These are phyloP conservation scores for Rhabdomys dilectus DNA, from an alignment of 2,113 vertebrate genomes.

Conservation along the genomic window DNA sequence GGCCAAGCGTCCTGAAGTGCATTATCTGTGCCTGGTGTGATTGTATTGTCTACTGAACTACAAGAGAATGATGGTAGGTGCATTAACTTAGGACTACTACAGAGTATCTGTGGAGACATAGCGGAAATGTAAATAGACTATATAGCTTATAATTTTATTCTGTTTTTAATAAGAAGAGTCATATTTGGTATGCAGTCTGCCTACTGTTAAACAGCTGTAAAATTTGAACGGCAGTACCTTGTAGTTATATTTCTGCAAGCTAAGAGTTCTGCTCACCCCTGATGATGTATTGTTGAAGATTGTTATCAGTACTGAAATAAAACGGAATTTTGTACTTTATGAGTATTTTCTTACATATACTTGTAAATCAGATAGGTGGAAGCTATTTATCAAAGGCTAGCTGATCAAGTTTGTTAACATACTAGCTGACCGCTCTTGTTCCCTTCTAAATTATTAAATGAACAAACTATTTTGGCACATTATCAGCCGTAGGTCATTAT, in stretches of 20 bases:
- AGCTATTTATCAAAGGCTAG: not conserved
- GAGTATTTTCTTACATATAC: not conserved
- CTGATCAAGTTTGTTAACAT: not conserved
- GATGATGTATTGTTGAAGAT: not conserved
- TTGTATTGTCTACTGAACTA: not conserved
- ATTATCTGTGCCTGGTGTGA: not conserved
- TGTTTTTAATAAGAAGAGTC: conserved; percentile 19
- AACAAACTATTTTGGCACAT: not conserved
- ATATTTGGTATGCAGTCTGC: not conserved
- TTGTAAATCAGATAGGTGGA: not conserved
- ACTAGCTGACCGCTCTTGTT: not conserved
- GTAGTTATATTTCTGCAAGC: too few relatives aligned
- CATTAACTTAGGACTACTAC: conserved; percentile 2
- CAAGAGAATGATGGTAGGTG: not conserved
- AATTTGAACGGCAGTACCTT: not conserved
- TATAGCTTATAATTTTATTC: not conserved
- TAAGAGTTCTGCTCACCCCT: not conserved
- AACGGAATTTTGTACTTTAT: not conserved
- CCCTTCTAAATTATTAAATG: not conserved
- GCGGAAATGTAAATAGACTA: not conserved
- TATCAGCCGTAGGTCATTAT: not conserved
- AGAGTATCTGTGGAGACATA: not conserved
- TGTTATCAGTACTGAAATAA: not conserved
- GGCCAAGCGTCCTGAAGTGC: not conserved
- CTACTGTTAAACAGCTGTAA: not conserved